Percentiles rank a stretch among this genome's conserved stretches.
These are phyloP conservation scores for Agrypnus murinus DNA, from an alignment of 2,888 invertebrate genomes.

Conservation along the genomic window DNA sequence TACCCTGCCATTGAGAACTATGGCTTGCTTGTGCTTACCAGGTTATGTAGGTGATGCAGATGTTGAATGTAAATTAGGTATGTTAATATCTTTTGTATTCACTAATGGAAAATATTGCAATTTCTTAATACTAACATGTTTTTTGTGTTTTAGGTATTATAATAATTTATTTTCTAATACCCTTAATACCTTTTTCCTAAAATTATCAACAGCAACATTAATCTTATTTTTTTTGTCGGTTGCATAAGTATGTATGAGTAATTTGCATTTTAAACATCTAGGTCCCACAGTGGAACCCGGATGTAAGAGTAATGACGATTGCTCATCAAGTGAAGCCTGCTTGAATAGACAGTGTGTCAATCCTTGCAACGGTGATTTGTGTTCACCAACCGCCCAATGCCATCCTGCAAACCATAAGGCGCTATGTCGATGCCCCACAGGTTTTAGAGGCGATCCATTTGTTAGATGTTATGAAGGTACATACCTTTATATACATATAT, in stretches of 20 bases:
- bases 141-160: conserved; percentile 44
- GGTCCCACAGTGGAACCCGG: conserved; percentile 73
- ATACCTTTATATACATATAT: too few relatives aligned
- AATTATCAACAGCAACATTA: conserved; percentile 54
- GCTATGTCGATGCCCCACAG: conserved; percentile 83
- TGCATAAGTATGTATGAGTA: background rate
- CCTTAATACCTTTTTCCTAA: conserved; percentile 24
- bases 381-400: conserved; percentile 87
- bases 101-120: too few relatives aligned
- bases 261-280: conserved; percentile 55
- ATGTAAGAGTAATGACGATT: conserved; percentile 83
- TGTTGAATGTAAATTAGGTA: conserved; percentile 78
- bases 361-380: conserved; percentile 83
- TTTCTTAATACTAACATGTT: conserved; percentile 27
- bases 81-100: conserved; percentile 10
- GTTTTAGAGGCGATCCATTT: conserved; percentile 87
- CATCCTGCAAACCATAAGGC: conserved; percentile 84
- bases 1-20: conserved; percentile 89
- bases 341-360: conserved; percentile 83
- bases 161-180: conserved; percentile 24
- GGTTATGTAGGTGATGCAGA: conserved; percentile 92
- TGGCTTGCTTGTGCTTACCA: conserved; percentile 89
- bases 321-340: conserved; percentile 82
- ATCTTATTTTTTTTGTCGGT: conserved; percentile 28
- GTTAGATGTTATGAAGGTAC: conserved; percentile 79